A percentile compares a stretch with the other conserved stretches of the same genome.
These are phyloP conservation scores for Pangasius macronema DNA, from an alignment of 2,797 vertebrate genomes.

Conservation along the genomic window DNA sequence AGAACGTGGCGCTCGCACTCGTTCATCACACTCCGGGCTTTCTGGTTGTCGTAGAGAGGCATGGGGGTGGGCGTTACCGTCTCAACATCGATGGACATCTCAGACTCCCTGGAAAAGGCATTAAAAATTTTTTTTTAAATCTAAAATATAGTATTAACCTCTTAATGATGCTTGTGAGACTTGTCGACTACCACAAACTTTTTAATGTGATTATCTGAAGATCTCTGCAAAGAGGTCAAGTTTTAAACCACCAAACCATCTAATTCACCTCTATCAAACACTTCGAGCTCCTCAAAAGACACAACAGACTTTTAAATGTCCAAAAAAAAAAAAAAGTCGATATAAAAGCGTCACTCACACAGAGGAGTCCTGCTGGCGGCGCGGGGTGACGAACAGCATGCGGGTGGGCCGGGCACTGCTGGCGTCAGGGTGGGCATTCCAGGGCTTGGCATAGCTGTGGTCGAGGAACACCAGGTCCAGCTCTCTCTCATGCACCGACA, in stretches of 20 bases:
- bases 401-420: constrained; percentile 92
- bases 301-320: neutral
- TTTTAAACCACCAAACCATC: neutral
- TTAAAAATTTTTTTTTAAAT: neutral
- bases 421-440: constrained; percentile 95
- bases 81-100: constrained; percentile 89
- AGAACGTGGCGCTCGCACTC: constrained; percentile 96
- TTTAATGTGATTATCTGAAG: neutral
- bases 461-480: constrained; percentile 93
- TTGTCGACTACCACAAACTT: neutral
- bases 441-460: constrained; percentile 96
- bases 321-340: neutral
- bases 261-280: neutral
- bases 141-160: no score
- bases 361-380: constrained; percentile 81
- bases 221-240: neutral
- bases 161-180: neutral
- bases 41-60: constrained; percentile 95
- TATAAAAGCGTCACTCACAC: constrained; percentile 74
- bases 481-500: constrained; percentile 91
- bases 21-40: constrained; percentile 95
- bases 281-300: neutral
- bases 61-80: constrained; percentile 80
- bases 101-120: constrained; percentile 80
- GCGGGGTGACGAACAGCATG: constrained; percentile 88